Percentiles rank a stretch among this genome's conserved stretches.
These are phyloP conservation scores for Nowickia ferox DNA, from an alignment of 2,888 invertebrate species.

Conservation along the genomic window DNA sequence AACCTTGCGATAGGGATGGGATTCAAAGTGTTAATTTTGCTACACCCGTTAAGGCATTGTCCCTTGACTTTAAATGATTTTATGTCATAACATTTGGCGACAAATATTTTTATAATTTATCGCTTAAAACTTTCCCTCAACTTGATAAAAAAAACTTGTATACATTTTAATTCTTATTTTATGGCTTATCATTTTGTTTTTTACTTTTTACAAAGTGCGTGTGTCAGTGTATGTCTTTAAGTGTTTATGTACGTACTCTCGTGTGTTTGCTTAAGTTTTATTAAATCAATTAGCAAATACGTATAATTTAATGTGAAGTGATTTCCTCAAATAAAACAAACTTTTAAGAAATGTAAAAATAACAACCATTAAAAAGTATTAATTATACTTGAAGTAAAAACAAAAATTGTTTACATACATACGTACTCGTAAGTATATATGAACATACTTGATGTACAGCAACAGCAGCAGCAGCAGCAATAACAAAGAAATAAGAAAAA, in stretches of 20 bases:
- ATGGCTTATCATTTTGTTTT: not conserved
- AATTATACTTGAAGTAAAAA: conserved; percentile 32
- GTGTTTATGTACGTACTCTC: not conserved
- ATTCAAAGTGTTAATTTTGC: not conserved
- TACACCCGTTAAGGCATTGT: not conserved
- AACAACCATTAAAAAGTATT: conserved; percentile 31
- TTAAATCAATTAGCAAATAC: conserved; percentile 64
- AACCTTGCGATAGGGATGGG: no score
- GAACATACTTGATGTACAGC: conserved; percentile 25
- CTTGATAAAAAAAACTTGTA: conserved; percentile 19
- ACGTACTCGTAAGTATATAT: not conserved
- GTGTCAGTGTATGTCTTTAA: not conserved
- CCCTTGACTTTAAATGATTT: not conserved
- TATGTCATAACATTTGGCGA: not conserved
- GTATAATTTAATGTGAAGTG: conserved; percentile 56
- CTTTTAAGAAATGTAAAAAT: conserved; percentile 39
- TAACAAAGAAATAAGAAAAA: not conserved
- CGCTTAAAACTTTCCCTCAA: not conserved
- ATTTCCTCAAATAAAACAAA: conserved; percentile 64
- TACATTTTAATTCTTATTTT: conserved; percentile 18
- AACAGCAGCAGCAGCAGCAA: conserved; percentile 1
- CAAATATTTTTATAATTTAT: conserved; percentile 37
- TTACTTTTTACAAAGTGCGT: conserved; percentile 29
- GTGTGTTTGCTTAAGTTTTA: conserved; percentile 33
- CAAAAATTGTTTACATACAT: not conserved